Conservation (phyloP, 1,140 invertebrate species). For the Zelostemma sp. region DNA sequence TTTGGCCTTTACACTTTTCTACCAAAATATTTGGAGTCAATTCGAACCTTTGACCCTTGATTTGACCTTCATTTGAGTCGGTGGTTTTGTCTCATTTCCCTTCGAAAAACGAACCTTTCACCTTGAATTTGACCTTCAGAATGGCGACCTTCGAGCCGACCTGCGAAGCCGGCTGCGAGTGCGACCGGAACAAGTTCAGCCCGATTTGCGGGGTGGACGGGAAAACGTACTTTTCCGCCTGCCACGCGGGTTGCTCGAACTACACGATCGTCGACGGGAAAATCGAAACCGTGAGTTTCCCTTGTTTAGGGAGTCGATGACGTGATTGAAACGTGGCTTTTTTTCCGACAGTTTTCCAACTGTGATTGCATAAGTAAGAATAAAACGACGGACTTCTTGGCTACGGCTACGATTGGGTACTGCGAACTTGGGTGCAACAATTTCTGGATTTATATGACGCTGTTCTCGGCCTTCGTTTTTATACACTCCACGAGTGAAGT, state of each 20-base stretch:
- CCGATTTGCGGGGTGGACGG: conserved; percentile 86
- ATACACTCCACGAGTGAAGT: conserved; percentile 94
- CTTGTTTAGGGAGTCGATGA: too few species aligned
- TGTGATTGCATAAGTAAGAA: conserved; percentile 79
- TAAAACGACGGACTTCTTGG: conserved; percentile 46
- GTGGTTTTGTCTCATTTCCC: too few species aligned
- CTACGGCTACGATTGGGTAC: conserved; percentile 76
- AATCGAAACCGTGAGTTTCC: conserved; percentile 67
- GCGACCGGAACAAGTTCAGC: conserved; percentile 81
- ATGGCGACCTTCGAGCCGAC: conserved; percentile 74
- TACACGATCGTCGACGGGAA: conserved; percentile 74
- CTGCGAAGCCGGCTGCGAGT: conserved; percentile 79
- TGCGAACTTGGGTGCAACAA: conserved; percentile 84
- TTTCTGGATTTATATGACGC: conserved; percentile 85
- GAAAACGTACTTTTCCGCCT: conserved; percentile 88
- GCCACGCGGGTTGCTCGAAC: conserved; percentile 87
- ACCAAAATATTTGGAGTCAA: conserved; percentile 93
- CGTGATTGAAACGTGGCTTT: conserved; percentile 7
- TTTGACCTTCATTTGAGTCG: too few species aligned
- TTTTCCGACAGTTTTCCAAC: conserved; percentile 75
- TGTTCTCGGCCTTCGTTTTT: conserved; percentile 91
- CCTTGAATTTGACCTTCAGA: too few species aligned
- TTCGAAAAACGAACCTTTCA: too few species aligned
- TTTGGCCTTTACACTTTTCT: conserved; percentile 94
- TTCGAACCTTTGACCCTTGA: too few species aligned